Base-by-base conservation (phyloP, 2,888 invertebrate genomes). In the Carabus problematicus region DNA sequence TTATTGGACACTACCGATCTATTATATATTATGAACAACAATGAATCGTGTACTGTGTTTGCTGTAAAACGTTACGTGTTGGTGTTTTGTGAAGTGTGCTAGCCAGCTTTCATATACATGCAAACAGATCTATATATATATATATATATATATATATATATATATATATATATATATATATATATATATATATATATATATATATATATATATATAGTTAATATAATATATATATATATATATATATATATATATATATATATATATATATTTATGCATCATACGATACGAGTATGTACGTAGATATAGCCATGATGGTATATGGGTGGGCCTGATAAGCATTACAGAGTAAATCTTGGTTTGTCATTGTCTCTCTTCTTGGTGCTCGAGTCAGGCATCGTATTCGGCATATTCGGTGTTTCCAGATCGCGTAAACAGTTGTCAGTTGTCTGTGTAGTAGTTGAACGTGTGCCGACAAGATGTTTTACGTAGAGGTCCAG, bases 381-480 rank as follows among this genome's bases (percentile, higher is more conserved):
- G 69, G 69, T 69, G 69, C 69, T 69, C 69, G 49, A 62, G 56
- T 40, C 47, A 45, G 66, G 66, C 66, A 66, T 66, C 59, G 66
- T 66, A 14, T 18, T 52, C 29, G 16, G 52, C 52, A 16, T 18
- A 52, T 16, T 19, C 52, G 52, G 52, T 29, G 6, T 16, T 52
- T 19, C 14, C 8, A 52, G 19, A 52, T 12, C 12, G 19, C 52
- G 52, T 19, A 16, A 59, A 66, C 67, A 66, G 66, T 60, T 67
- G 60, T 67, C 67, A 60, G 60, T 67, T 67, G 60, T 67, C 67
- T 67, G 60, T 67, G 60, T 68, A 64, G 64, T 60, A 54, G 61
- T 29, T 29, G 29, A 29, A 64, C 69, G 70, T 70, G 64, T 62
- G 70, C 71, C 71, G 70, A 59, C 71, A 70, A 69, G 29, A 29